Base-by-base conservation (phyloP, 2,888 invertebrate genomes). In the Xiphydria camelus region DNA sequence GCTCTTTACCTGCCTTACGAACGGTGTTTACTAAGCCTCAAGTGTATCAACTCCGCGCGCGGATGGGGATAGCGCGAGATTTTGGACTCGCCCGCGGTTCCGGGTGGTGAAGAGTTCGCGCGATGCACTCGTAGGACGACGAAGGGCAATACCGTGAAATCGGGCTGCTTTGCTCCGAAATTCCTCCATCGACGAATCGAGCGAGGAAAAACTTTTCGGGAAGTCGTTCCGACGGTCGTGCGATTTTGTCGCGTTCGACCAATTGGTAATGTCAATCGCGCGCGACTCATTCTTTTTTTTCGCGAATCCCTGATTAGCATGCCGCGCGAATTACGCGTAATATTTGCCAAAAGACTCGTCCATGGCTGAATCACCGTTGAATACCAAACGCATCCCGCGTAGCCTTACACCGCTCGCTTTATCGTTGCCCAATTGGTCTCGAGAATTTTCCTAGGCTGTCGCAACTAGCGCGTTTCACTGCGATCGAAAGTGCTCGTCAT, bases 1-100 rank as follows among this genome's bases (percentile, higher is more conserved):
- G 57, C 64, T 66, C 65, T 66, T 70, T 69, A 66, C 68, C 61
- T 64, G 61, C 41, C 47, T 44, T 50, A 51, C 56, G 63, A 61
- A 66, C 64, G 64, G 59, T 63, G 60, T 66, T 64, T 64, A 64
- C 57, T 29, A 29, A n/a, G 53, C 47, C 49, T 29, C 49, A 49
- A 47, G 43, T 45, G 34, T 37, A 2, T 35, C 18, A 17, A n/a
- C n/a, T 20, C 7, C 36, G 36, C 20, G 18, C 10, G 18, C 36
- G 36, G 14, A 21, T 14, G 20, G 20, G 17, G 17, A n/a, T n/a
- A 33, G 33, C 15, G 12, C 21, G 10, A 20, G n/a, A n/a, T n/a
- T n/a, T n/a, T n/a, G n/a, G n/a, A n/a, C n/a, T n/a, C n/a, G n/a
- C n/a, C n/a, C n/a, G n/a, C n/a, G n/a, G n/a, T n/a, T n/a, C n/a